Conservation (phyloP, 2,888 invertebrate species). For the Dendrolimus houi region DNA sequence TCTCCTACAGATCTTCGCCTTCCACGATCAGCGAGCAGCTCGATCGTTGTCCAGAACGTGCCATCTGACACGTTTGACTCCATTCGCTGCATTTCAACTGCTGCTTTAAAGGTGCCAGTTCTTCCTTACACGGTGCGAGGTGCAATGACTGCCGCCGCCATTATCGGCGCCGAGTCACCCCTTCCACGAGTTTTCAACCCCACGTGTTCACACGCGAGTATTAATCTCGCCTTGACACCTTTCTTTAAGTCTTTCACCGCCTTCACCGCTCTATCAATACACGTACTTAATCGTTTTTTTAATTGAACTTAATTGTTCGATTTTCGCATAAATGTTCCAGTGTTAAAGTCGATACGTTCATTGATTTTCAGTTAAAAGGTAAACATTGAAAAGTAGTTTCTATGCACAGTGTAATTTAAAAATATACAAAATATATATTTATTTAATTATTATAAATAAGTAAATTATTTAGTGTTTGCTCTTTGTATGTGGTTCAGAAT, state of each 20-base stretch:
- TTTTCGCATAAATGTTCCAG: background rate
- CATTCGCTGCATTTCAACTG: constrained; percentile 47
- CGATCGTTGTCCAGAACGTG: constrained; percentile 79
- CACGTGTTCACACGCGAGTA: constrained; percentile 66
- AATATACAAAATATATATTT: no score
- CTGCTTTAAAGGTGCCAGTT: constrained; percentile 43
- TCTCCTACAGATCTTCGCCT: constrained; percentile 65
- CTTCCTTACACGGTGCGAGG: constrained; percentile 46
- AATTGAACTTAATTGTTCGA: constrained; percentile 26
- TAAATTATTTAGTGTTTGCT: background rate
- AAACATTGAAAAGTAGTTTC: no score
- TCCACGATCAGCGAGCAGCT: constrained; percentile 73
- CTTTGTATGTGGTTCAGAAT: background rate
- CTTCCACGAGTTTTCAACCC: constrained; percentile 34
- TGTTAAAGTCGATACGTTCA: background rate
- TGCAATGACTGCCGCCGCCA: constrained; percentile 68
- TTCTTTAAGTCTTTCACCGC: constrained; percentile 36
- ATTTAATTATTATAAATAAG: no score
- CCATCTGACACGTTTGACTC: constrained; percentile 64
- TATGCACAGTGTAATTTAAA: no score
- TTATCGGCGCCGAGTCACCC: constrained; percentile 17
- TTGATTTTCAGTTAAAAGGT: no score
- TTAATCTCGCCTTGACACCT: constrained; percentile 59
- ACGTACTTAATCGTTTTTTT: constrained; percentile 27
- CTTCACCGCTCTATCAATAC: constrained; percentile 36